phyloP scores from a whole-genome alignment of 2,888 invertebrate genomes.

The Pegoplata infirma region DNA sequence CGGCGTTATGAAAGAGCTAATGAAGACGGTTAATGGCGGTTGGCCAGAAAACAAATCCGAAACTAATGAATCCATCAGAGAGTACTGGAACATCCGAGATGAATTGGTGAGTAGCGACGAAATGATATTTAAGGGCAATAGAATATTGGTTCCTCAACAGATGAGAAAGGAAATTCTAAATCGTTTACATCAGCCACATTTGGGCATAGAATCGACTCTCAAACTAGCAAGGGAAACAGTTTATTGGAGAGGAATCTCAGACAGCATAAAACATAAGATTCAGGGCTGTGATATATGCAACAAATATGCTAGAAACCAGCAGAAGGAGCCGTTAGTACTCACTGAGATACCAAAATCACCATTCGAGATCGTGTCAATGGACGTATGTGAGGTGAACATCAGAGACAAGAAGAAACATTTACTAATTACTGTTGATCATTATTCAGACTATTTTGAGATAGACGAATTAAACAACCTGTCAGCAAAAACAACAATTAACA shows the following conservation, averaged over 20 bases:
- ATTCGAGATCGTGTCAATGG: constrained; percentile 48
- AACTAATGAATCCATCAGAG: neutral
- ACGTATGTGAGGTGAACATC: constrained; percentile 36
- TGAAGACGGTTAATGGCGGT: neutral
- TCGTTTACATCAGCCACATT: constrained; percentile 5
- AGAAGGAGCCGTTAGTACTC: constrained; percentile 12
- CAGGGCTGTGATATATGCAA: constrained; percentile 19
- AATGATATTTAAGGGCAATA: constrained; percentile 24
- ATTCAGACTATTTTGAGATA: constrained; percentile 52
- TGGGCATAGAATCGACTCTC: constrained; percentile 18
- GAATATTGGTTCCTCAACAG: constrained; percentile 17
- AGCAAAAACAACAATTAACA: constrained; percentile 24
- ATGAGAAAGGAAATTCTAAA: constrained; percentile 17
- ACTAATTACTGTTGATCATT: constrained; percentile 47
- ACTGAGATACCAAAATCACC: constrained; percentile 28
- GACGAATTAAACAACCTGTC: constrained; percentile 34
- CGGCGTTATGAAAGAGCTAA: neutral
- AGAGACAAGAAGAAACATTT: constrained; percentile 33
- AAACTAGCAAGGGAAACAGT: constrained; percentile 40
- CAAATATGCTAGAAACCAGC: neutral
- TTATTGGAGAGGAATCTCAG: constrained; percentile 30
- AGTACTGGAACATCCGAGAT: constrained; percentile 19
- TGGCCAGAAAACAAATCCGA: constrained; percentile 2
- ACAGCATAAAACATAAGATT: constrained; percentile 3
- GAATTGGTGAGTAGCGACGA: constrained; percentile 16